These are phyloP conservation scores for Therioaphis trifolii DNA, from an alignment of 2,888 invertebrate genomes.

Conservation along the genomic window DNA sequence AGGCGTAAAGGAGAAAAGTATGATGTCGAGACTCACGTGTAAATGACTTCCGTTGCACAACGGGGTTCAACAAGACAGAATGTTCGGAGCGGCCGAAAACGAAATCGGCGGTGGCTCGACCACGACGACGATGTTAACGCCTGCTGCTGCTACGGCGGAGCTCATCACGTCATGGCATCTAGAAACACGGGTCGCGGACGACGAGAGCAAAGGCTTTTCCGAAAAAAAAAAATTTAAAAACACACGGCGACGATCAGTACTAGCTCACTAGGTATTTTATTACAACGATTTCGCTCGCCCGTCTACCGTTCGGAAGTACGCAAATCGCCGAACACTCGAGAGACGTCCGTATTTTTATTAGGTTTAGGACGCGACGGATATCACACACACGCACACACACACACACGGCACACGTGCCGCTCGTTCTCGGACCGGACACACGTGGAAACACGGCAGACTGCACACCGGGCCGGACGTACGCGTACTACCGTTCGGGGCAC, in stretches of 20 bases:
- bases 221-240: no score
- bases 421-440: not conserved
- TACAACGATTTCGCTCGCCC: no score
- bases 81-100: not conserved
- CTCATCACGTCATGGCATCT: not conserved
- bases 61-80: not conserved
- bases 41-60: not conserved
- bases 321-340: no score
- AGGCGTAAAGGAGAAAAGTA: not conserved
- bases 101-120: not conserved
- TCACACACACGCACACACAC: not conserved
- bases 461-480: not conserved
- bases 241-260: no score
- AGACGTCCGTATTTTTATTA: no score
- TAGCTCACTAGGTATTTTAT: no score
- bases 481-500: not conserved
- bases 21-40: not conserved
- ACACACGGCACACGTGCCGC: no score
- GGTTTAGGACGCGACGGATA: no score
- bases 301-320: no score
- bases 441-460: not conserved
- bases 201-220: no score
- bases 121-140: not conserved
- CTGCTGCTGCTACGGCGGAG: not conserved
- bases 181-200: not conserved